A percentile compares a stretch with the other conserved stretches of the same genome.
These are phyloP conservation scores for Tineola bisselliella DNA, from an alignment of 2,888 invertebrate genomes.

Conservation along the genomic window DNA sequence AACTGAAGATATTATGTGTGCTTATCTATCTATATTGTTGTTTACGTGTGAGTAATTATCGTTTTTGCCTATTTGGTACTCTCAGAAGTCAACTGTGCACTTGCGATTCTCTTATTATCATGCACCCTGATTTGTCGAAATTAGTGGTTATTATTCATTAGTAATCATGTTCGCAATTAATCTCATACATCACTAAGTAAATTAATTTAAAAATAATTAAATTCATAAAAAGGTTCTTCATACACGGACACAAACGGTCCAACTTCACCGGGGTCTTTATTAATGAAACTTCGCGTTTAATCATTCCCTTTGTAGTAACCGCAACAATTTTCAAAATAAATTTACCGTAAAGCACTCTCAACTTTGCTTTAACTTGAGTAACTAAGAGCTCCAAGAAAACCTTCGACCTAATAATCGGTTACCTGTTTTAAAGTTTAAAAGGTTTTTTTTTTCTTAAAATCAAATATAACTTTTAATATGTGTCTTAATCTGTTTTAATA, in stretches of 20 bases:
- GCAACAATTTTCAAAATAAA: slow-evolving; percentile 36
- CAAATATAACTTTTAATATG: neutral
- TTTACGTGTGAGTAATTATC: too few relatives aligned
- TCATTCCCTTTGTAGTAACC: slow-evolving; percentile 31
- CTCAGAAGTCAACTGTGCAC: too few relatives aligned
- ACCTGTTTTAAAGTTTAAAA: neutral
- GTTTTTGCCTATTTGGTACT: too few relatives aligned
- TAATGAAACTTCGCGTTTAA: slow-evolving; percentile 25
- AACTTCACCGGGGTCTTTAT: slow-evolving; percentile 4
- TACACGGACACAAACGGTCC: neutral
- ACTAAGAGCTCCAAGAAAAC: neutral
- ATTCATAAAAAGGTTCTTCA: neutral
- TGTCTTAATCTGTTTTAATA: too few relatives aligned
- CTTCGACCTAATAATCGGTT: slow-evolving; percentile 10
- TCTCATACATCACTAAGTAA: too few relatives aligned
- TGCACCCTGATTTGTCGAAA: too few relatives aligned
- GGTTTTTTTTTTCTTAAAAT: neutral
- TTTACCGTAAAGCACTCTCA: slow-evolving; percentile 10
- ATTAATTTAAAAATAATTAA: too few relatives aligned
- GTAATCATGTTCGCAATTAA: too few relatives aligned
- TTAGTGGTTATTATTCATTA: too few relatives aligned
- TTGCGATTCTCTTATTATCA: too few relatives aligned
- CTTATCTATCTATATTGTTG: too few relatives aligned
- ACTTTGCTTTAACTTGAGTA: slow-evolving; percentile 7
- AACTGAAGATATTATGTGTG: neutral